Evolutionary conservation across 2,888 invertebrate genomes (phyloP), one percentile per base, ranked within the genome.

Genomic region (Lissonota sp.): DNA sequence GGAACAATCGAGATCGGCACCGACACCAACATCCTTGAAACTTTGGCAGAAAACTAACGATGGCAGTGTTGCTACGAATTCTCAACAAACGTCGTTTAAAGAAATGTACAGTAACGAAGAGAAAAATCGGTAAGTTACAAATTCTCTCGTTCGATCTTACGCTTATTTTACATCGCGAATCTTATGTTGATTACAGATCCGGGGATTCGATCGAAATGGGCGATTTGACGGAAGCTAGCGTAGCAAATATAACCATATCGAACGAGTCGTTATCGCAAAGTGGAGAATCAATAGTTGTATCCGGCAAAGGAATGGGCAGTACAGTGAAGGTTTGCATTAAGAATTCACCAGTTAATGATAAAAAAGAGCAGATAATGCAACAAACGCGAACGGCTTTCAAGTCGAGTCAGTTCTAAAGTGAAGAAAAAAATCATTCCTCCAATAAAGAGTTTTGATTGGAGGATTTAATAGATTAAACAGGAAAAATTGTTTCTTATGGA

Each of bases 1-100:
- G 88, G 96, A 96, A 86, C 95, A 94, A 84, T 94, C 96, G 49
- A 95, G 95, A 89, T 96, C 97, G 60, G 96, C 96, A 5, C 96
- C 96, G 14, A 95, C 95, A 42, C 95, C 96, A 86, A 95, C 95
- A 69, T 96, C 96, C 51, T 93, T 96, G 26, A 92, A 91, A 86
- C 84, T 92, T 37, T 92, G 92, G 89, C 91, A 92, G 78, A 91
- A 90, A 76, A 87, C 87, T 5, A 88, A 87, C 53, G 77, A 76
- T 46, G 82, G 72, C 8, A 63, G 79, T 7, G 42, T 60, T 0
- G 46, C 75, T 6, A 57, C 44, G n/a, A 88, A 84, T 80, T 77
- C 83, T 7, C 90, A 90, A 55, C 90, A 91, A 81, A 86, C 88
- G 8, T 89, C 90, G n/a, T 90, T 89, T 42, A 88, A 90, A 77